Base-by-base conservation (phyloP, 2,888 invertebrate genomes). In the Spatulosminthurus flaviceps region DNA sequence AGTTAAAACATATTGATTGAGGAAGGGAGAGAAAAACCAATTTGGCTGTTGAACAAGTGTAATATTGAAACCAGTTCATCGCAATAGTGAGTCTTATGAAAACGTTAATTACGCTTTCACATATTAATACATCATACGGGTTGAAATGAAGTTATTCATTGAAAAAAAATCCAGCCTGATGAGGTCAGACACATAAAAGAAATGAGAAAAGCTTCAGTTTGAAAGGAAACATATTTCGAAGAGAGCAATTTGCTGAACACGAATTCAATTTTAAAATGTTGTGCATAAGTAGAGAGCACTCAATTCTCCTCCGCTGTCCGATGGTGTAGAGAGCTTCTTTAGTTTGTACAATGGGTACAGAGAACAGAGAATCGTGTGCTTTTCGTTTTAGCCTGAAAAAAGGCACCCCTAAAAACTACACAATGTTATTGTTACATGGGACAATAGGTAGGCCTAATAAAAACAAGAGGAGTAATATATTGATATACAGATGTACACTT, bases 191-290 rank as follows among this genome's bases (percentile, higher is more conserved):
- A 9, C 24, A 24, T 29, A 29, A 28, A 29, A n/a, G 28, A 28
- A 69, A 69, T 28, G 69, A 69, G 24, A 69, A 26, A 19, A 28
- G 24, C 16, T 69, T 21, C 21, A 21, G 28, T 19, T 13, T 70
- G 70, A 70, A 70, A 34, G 51, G 51, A 70, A 13, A 70, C 43
- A 24, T 5, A n/a, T n/a, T n/a, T n/a, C 24, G 72, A 72, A 61
- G 13, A 51, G 21, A 60, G 34, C 29, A 73, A 76, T 76, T 76
- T 64, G 67, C 34, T 71, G 78, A 29, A 69, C 78, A 78, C 78
- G 78, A 78, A 78, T 71, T 78, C 78, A 78, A 78, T 78, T 78
- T 78, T 19, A 34, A n/a, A 51, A 51, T 51, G 13, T 26, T 26
- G 19, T 1, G 24, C 51, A 26, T 28, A 28, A 73, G 51, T 51